phyloP scores from a whole-genome alignment of 1,140 invertebrate species.

The Acromyrmex heyeri region DNA sequence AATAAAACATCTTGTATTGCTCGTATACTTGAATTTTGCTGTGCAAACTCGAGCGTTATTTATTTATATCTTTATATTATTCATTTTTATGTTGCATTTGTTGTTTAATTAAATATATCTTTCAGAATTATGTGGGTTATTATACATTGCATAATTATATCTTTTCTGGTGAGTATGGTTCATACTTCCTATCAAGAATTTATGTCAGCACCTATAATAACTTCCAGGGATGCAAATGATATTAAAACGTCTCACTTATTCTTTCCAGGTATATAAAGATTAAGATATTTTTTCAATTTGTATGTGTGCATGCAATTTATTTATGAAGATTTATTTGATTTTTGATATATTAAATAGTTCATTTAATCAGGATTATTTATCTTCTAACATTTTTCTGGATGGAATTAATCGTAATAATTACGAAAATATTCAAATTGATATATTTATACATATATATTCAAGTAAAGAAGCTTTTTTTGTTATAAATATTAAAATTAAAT shows the following conservation, averaged over 20 bases:
- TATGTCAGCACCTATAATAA: constrained; percentile 68
- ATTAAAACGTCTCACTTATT: too few relatives aligned
- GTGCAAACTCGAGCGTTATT: too few relatives aligned
- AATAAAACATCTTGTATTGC: too few relatives aligned
- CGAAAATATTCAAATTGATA: too few relatives aligned
- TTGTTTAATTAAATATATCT: constrained; percentile 36
- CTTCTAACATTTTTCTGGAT: neutral
- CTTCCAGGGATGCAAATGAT: constrained; percentile 67
- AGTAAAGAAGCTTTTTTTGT: too few relatives aligned
- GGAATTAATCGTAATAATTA: neutral
- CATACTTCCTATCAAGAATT: constrained; percentile 63
- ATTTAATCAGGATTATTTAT: neutral
- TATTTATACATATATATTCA: too few relatives aligned
- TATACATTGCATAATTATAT: constrained; percentile 70
- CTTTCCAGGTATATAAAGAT: too few relatives aligned
- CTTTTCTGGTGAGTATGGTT: constrained; percentile 68
- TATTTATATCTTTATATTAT: too few relatives aligned
- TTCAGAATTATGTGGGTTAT: constrained; percentile 76
- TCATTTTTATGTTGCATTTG: neutral
- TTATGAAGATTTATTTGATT: neutral
- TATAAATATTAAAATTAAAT: too few relatives aligned
- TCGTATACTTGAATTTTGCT: too few relatives aligned
- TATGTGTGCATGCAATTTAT: neutral
- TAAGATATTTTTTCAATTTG: neutral
- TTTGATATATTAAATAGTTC: neutral